Conservation (phyloP, 1,140 invertebrate species). For the Potamilus streckersoni region DNA sequence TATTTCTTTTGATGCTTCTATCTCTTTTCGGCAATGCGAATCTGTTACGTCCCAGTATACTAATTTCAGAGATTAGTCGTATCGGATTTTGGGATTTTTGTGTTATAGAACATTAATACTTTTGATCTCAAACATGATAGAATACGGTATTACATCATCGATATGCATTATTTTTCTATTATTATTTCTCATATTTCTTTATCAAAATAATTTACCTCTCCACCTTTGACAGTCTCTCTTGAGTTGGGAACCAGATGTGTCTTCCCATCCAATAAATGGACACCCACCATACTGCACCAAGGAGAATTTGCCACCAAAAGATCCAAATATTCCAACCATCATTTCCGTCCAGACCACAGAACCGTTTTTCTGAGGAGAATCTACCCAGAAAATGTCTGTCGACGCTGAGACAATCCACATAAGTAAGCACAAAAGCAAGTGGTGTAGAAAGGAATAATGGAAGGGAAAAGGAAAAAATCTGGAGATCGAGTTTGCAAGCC, state of each 20-base stretch:
- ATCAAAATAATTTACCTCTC: conserved; percentile 16
- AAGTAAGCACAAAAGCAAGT: conserved; percentile 2
- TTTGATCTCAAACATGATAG: background rate
- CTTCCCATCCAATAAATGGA: conserved; percentile 24
- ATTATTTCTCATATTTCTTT: background rate
- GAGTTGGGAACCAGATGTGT: conserved; percentile 20
- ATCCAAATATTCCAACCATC: background rate
- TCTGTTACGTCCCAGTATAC: too few species aligned
- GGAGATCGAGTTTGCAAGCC: conserved; percentile 19
- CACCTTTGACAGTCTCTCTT: conserved; percentile 21
- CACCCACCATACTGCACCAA: background rate
- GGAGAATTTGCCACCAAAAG: background rate
- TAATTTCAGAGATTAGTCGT: too few species aligned
- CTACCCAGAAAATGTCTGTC: background rate
- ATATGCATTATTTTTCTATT: background rate
- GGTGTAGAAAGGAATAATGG: conserved; percentile 22
- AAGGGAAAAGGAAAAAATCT: conserved; percentile 13
- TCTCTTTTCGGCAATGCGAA: too few species aligned
- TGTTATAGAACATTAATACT: too few species aligned
- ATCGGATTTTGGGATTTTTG: too few species aligned
- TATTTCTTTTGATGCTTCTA: too few species aligned
- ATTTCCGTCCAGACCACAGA: background rate
- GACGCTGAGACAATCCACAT: background rate
- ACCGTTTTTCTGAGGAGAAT: conserved; percentile 6
- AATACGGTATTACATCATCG: background rate